Base-by-base conservation (phyloP, 2,797 vertebrate species). In the Diceros bicornis region DNA sequence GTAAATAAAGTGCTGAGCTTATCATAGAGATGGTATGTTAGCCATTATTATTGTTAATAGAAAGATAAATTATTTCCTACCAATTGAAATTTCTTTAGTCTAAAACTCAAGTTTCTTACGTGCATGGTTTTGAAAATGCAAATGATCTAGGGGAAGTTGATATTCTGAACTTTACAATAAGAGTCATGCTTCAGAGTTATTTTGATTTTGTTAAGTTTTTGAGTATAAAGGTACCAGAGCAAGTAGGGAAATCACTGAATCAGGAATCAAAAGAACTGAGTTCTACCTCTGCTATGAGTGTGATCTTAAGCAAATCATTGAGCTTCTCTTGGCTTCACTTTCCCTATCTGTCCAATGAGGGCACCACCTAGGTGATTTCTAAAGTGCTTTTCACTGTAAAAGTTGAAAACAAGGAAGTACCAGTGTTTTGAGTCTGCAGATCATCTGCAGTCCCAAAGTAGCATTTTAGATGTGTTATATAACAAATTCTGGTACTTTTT, bases 141-240 rank as follows among this genome's bases (percentile, higher is more conserved):
- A 20, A 77, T 92, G 3, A 89, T 72, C 2, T 44, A 95, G 61
- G n/a, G 34, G 27, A 82, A 82, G 20, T 89, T 77, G 41, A 47
- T 82, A 66, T n/a, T 71, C 16, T 90, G 47, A 94, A n/a, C 4
- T 62, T 89, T 94, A 64, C 18, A 88, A 55, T 44, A 85, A 84
- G 61, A 52, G 79, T 94, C 44, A 62, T 84, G 77, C 57, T 34
- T 89, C 27, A 89, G 27, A 6, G 16, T 87, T 95, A 82, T 89
- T 95, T 95, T 94, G 37, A 37, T 72, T 96, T 97, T 78, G 25
- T 82, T 95, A 62, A 74, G 37, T 37, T 85, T 83, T 96, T 96
- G n/a, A 94, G 34, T 85, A 25, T 85, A 75, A 91, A 92, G 74
- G 18, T 18, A 71, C 32, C 16, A 87, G 52, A 86, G 27, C 62